phyloP scores from a whole-genome alignment of 2,797 vertebrate species.

The Gymnoscopelus microlampas region DNA sequence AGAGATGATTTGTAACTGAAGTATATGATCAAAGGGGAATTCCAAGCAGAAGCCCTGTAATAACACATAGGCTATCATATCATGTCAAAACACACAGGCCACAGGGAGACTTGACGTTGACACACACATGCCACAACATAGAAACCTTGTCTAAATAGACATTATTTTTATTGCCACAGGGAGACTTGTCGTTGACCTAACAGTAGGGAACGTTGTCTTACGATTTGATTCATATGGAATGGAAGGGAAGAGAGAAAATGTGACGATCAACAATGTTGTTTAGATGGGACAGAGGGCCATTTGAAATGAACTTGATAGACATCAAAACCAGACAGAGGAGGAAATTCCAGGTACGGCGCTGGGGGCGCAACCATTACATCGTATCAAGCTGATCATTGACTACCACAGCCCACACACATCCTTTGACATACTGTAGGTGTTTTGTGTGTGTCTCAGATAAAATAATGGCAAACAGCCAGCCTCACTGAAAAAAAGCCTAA shows the following conservation, averaged over 20 bases:
- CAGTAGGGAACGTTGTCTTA: neutral
- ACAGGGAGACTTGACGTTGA: too few relatives aligned
- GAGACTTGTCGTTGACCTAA: neutral
- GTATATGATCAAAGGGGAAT: slow-evolving; percentile 46
- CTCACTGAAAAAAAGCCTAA: too few relatives aligned
- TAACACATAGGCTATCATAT: too few relatives aligned
- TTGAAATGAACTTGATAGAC: slow-evolving; percentile 15
- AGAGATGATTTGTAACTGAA: slow-evolving; percentile 49
- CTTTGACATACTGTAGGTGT: slow-evolving; percentile 10
- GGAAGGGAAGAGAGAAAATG: neutral
- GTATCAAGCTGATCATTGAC: slow-evolving; percentile 21
- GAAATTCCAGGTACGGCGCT: slow-evolving; percentile 27
- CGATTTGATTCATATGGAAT: slow-evolving; percentile 10
- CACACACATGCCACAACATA: neutral
- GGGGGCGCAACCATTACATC: slow-evolving; percentile 13
- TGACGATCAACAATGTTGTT: neutral
- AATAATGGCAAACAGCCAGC: too few relatives aligned
- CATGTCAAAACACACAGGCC: neutral
- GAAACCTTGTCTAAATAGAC: too few relatives aligned
- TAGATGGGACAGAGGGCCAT: slow-evolving; percentile 3
- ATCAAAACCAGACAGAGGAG: slow-evolving; percentile 12
- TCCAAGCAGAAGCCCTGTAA: slow-evolving; percentile 16
- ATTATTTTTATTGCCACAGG: too few relatives aligned
- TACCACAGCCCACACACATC: slow-evolving; percentile 47
- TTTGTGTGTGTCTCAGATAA: neutral